Base-by-base conservation (phyloP, 2,888 invertebrate species). In the Agrochola macilenta region DNA sequence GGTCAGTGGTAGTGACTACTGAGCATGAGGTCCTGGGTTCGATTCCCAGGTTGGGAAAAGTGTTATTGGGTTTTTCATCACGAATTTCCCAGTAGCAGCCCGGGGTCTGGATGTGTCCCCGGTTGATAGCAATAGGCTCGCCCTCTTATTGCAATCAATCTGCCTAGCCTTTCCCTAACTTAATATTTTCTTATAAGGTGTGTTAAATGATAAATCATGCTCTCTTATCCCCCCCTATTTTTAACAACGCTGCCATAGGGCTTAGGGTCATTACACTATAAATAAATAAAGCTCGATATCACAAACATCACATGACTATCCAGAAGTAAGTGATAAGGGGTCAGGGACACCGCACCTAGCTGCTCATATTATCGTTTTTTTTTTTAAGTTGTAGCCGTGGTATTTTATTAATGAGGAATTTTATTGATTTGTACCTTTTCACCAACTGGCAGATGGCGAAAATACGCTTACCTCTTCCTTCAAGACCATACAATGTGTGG, bases 321-420 rank as follows among this genome's bases (percentile, higher is more conserved):
- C 69, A 82, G 76, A 69, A 75, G 61, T 57, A 23, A 68, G 12
- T 65, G 88, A 88, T 87, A 86, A 85, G 70, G 26, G 76, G 73
- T 86, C 88, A 87, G 69, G 76, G 77, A 49, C 68, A 57, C 9
- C 23, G 46, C 66, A 76, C 63, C 66, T 8, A 39, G 20, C 46
- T 30, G 49, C 3, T 58, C 5, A 49, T 11, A 26, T 9, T 60
- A 35, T 43, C 26, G 20, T 35, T 20, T 17, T 35, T 35, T 23
- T 14, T 1, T 8, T 1, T 30, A 30, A 2, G 14, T 7, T 58
- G 39, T 43, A 23, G 46, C 54, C 2, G 20, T 9, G 9, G 14
- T 23, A 63, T 49, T 73, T 73, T 30, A n/a, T 5, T 7, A 46
- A 26, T 8, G 8, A 72, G 1, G 0, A 17, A 3, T 43, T 39